Conservation (phyloP, 2,113 vertebrate genomes). For the Triplophysa tibetana region DNA sequence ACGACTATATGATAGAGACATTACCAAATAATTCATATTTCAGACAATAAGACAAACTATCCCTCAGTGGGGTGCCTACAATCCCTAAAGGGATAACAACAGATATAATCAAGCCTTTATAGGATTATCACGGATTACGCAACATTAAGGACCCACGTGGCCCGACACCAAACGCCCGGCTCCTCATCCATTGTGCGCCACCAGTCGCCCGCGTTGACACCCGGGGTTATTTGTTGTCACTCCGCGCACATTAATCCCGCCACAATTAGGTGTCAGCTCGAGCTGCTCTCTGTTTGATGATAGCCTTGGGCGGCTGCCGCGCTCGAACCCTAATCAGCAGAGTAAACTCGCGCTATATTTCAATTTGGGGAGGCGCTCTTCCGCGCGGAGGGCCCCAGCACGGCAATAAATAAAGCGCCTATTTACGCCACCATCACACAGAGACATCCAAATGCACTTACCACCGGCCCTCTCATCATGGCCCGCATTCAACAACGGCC, state of each 20-base stretch:
- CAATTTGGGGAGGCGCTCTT: conserved; percentile 99
- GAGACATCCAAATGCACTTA: conserved; percentile 95
- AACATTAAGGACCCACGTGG: conserved; percentile 11
- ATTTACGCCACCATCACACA: conserved; percentile 97
- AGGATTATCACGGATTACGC: conserved; percentile 32
- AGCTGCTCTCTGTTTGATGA: conserved; percentile 85
- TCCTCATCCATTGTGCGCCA: conserved; percentile 22
- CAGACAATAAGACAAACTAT: conserved; percentile 16
- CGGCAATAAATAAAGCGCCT: conserved; percentile 99
- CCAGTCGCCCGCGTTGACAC: conserved; percentile 29
- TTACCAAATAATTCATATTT: conserved; percentile 17
- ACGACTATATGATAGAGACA: neutral
- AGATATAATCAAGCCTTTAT: conserved; percentile 11
- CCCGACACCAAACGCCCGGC: neutral
- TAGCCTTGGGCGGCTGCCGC: conserved; percentile 88
- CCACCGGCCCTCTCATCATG: conserved; percentile 94
- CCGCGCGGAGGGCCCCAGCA: conserved; percentile 98
- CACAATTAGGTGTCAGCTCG: conserved; percentile 95
- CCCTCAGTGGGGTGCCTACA: conserved; percentile 12
- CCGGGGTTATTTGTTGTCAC: conserved; percentile 76
- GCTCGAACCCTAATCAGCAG: conserved; percentile 97
- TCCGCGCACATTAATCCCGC: conserved; percentile 94
- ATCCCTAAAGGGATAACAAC: conserved; percentile 34
- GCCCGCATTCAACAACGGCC: conserved; percentile 87
- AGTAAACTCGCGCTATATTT: conserved; percentile 99